A percentile compares a stretch with the other conserved stretches of the same genome.
These are phyloP conservation scores for Artibeus lituratus DNA, from an alignment of 2,797 vertebrate genomes.

Conservation along the genomic window DNA sequence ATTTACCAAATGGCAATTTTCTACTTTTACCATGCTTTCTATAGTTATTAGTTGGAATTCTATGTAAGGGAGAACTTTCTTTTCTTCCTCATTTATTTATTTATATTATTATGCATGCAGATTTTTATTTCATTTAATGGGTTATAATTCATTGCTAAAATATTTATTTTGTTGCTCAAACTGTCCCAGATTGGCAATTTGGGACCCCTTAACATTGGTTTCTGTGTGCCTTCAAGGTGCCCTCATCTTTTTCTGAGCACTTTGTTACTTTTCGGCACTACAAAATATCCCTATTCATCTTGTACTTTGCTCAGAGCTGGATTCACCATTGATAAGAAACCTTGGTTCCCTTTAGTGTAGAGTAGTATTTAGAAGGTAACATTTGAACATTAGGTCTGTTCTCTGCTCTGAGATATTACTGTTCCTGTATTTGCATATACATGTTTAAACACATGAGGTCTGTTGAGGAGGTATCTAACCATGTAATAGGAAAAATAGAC, in stretches of 20 bases:
- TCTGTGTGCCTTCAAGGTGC: not conserved
- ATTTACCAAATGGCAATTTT: not conserved
- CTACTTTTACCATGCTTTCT: not conserved
- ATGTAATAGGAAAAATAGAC: too few species aligned
- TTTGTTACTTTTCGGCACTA: not conserved
- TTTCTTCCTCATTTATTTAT: not conserved
- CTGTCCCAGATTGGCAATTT: not conserved
- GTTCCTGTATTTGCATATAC: not conserved
- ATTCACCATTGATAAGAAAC: not conserved
- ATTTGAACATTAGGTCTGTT: not conserved
- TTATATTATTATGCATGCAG: not conserved
- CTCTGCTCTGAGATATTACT: not conserved
- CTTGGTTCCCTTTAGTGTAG: not conserved
- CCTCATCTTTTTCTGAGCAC: not conserved
- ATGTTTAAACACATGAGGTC: too few species aligned
- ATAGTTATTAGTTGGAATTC: not conserved
- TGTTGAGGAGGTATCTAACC: too few species aligned
- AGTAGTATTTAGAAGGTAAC: not conserved
- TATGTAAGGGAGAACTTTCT: not conserved
- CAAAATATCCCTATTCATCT: not conserved
- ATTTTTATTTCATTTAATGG: constrained; percentile 28
- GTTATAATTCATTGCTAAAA: not conserved
- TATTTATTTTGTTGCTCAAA: not conserved
- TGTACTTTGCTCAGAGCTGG: not conserved
- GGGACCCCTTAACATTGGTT: not conserved